Conservation (phyloP, 1,140 invertebrate species). For the Eriocheir sinensis region DNA sequence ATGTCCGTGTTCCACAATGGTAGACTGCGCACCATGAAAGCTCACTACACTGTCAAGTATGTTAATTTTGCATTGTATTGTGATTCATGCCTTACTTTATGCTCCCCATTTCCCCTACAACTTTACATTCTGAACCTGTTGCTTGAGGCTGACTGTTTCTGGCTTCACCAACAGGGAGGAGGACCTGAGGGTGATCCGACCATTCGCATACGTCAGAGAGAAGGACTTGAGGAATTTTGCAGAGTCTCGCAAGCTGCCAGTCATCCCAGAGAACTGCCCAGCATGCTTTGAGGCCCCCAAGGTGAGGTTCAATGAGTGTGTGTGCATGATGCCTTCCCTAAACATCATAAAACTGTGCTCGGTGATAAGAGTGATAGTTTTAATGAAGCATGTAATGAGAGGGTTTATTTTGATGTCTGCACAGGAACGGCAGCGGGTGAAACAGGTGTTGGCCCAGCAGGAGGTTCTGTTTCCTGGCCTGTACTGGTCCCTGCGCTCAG, state of each 20-base stretch:
- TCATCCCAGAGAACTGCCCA: constrained; percentile 86
- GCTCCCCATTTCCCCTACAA: neutral
- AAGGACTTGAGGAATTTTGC: constrained; percentile 88
- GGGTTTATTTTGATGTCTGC: constrained; percentile 38
- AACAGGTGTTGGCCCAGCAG: constrained; percentile 88
- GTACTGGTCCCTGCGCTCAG: constrained; percentile 87
- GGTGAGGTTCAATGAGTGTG: constrained; percentile 80
- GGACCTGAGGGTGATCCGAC: constrained; percentile 91
- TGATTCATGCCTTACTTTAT: neutral
- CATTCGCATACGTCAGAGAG: constrained; percentile 93
- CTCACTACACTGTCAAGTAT: constrained; percentile 87
- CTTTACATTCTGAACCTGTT: too few species aligned
- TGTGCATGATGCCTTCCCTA: too few species aligned
- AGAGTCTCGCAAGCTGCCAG: constrained; percentile 86
- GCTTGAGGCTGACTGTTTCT: too few species aligned
- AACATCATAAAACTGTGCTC: too few species aligned
- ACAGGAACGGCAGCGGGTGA: constrained; percentile 86
- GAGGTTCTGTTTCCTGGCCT: constrained; percentile 89
- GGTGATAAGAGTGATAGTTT: too few species aligned
- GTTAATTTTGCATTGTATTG: constrained; percentile 55
- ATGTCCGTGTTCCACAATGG: constrained; percentile 92
- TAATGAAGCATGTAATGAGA: neutral
- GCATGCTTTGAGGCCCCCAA: constrained; percentile 86
- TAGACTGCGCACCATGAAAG: constrained; percentile 90
- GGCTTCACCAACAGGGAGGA: constrained; percentile 87